A percentile compares a stretch with the other conserved stretches of the same genome.
These are phyloP conservation scores for Antrozous pallidus DNA, from an alignment of 2,797 vertebrate species.

Conservation along the genomic window DNA sequence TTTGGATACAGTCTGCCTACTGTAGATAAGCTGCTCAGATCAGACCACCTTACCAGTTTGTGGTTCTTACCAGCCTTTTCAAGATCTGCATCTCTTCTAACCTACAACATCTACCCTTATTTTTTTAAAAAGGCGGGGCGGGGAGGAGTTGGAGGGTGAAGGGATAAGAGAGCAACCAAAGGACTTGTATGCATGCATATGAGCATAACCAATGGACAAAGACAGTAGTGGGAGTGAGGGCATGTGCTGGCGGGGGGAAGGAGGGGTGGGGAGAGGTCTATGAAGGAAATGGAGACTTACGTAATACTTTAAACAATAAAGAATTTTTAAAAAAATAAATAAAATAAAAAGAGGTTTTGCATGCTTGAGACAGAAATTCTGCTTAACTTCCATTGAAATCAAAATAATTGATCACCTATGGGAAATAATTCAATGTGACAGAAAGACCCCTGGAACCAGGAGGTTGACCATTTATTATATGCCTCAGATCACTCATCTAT, in stretches of 20 bases:
- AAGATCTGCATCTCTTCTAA: slow-evolving; percentile 1
- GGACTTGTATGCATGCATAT: too few species aligned
- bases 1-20: neutral
- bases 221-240: too few species aligned
- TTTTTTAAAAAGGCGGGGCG: neutral
- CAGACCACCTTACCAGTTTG: neutral
- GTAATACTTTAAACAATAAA: too few species aligned
- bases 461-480: neutral
- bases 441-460: neutral
- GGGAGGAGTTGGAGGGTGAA: too few species aligned
- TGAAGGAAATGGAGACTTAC: too few species aligned
- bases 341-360: neutral
- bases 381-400: neutral
- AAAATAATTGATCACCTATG: slow-evolving; percentile 9
- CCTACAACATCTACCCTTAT: neutral
- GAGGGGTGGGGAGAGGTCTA: too few species aligned
- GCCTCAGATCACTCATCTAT: neutral
- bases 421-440: neutral
- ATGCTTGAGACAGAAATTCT: slow-evolving; percentile 34
- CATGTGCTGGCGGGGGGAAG: too few species aligned
- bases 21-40: neutral
- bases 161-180: too few species aligned
- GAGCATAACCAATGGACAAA: too few species aligned
- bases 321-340: too few species aligned
- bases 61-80: neutral